A percentile compares a stretch with the other conserved stretches of the same genome.
Evolutionary conservation across 2,888 invertebrate species (phyloP).

Genomic region (Clusia tigrina): DNA sequence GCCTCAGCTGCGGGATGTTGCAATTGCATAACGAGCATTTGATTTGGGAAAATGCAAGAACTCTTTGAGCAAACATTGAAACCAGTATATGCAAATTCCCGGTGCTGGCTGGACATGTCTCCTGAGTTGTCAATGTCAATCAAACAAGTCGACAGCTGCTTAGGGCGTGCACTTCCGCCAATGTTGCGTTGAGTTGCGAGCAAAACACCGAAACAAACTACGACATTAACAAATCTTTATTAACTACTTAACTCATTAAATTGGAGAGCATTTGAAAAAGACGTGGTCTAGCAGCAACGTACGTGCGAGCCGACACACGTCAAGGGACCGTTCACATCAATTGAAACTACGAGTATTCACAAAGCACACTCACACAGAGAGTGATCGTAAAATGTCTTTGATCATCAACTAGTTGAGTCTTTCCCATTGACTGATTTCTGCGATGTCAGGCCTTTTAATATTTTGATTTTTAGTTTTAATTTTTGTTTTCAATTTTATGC

Average conservation of each 20-base stretch:
- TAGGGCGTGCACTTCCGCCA: slow-evolving; percentile 9
- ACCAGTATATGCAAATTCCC: not conserved
- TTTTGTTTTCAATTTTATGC: not conserved
- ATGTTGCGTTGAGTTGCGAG: too few species aligned
- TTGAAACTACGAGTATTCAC: too few species aligned
- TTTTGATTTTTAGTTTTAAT: slow-evolving; percentile 1
- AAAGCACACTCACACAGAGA: not conserved
- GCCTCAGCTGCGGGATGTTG: too few species aligned
- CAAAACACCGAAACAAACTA: too few species aligned
- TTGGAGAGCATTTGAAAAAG: too few species aligned
- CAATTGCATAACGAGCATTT: too few species aligned
- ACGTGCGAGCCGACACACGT: too few species aligned
- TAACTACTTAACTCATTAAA: too few species aligned
- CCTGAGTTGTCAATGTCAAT: slow-evolving; percentile 28
- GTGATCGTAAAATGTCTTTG: not conserved
- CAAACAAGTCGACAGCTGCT: slow-evolving; percentile 22
- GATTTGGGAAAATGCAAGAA: too few species aligned
- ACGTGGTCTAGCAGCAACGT: too few species aligned
- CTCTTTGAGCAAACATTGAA: not conserved
- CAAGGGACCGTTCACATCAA: too few species aligned
- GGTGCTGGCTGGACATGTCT: slow-evolving; percentile 12
- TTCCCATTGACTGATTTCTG: not conserved
- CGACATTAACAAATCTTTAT: too few species aligned
- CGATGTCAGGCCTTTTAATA: not conserved
- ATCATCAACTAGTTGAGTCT: not conserved